Evolutionary conservation across 2,888 invertebrate species (phyloP), one percentile per base, ranked within the genome.

Genomic region (Scrobipalpa atriplicella): DNA sequence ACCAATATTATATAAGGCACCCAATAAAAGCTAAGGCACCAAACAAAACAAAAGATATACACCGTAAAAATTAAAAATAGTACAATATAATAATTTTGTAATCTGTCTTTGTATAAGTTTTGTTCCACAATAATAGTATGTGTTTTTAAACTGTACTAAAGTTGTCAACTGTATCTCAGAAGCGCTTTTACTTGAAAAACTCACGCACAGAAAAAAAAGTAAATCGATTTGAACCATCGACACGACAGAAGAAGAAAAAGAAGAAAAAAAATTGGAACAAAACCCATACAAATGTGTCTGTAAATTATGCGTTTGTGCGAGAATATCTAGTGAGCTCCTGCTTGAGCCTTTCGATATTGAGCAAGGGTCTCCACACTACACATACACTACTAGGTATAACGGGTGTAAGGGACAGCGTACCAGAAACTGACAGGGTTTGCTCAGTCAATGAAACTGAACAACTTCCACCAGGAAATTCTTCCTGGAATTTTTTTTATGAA

Each of bases 311-410:
- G 76, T 89, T 91, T 91, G 90, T 90, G 91, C 90, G 89, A 86
- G 69, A 75, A 80, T 75, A 79, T 78, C 75, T 79, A 80, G 77
- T 74, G 76, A 73, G 78, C 78, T 76, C 81, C 72, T 74, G 74
- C 61, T 89, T 89, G 86, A 90, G 89, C 89, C 81, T 75, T 75
- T 90, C 90, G 90, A 91, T 75, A 79, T 90, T 92, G 92, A 92
- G 92, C 92, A 90, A 86, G 77, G 73, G 72, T 71, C 69, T 67
- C 73, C 41, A 29, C 29, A 29, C n/a, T n/a, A n/a, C 56, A 21
- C 11, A 66, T 19, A 7, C 18, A 16, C 63, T 63, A 29, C 13
- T 2, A 56, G n/a, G n/a, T n/a, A n/a, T n/a, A n/a, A n/a, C n/a
- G n/a, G n/a, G n/a, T n/a, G n/a, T n/a, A n/a, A n/a, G n/a, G n/a